Base-by-base conservation (phyloP, 2,797 vertebrate species). In the Champsocephalus gunnari region DNA sequence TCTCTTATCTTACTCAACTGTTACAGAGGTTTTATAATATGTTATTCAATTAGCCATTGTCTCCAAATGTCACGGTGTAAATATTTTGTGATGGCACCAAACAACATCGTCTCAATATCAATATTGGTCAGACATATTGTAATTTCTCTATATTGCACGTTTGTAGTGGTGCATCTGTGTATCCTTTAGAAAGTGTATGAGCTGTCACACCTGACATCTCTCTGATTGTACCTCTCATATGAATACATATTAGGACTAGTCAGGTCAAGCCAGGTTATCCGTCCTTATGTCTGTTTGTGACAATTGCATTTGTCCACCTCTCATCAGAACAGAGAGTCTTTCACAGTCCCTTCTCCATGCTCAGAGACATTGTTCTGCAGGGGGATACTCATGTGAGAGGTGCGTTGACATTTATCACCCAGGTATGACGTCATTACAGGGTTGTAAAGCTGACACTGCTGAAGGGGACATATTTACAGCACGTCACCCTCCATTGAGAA, bases 331-430 rank as follows among this genome's bases (percentile, higher is more conserved):
- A 83, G 59, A 81, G 71, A 68, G 65, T 61, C 71, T 77, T 79
- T 84, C 28, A 84, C 17, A 55, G 73, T 1, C 48, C 55, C 58
- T 56, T 43, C 19, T 61, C 34, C 41, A 12, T 19, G 48, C 68
- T 73, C 49, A 14, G 45, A 79, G 61, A 63, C 50, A 80, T 62
- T 77, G 82, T 86, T 75, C 68, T 78, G 53, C n/a, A 14, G 66
- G 47, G 38, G 56, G 59, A 56, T 5, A 12, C 80, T 89, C 87
- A 90, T 88, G 88, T 88, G 88, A 91, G 84, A 87, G 78, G n/a
- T 12, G 17, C 65, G 47, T 93, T 87, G 87, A 73, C 83, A 81
- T 57, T 41, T 49, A 54, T 71, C 88, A 88, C 50, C 38, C 84
- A 87, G 88, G 87, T 90, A 78, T 38, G 61, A 72, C n/a, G 12